These are phyloP conservation scores for Aldrovandia affinis DNA, from an alignment of 2,797 vertebrate genomes.

Conservation along the genomic window DNA sequence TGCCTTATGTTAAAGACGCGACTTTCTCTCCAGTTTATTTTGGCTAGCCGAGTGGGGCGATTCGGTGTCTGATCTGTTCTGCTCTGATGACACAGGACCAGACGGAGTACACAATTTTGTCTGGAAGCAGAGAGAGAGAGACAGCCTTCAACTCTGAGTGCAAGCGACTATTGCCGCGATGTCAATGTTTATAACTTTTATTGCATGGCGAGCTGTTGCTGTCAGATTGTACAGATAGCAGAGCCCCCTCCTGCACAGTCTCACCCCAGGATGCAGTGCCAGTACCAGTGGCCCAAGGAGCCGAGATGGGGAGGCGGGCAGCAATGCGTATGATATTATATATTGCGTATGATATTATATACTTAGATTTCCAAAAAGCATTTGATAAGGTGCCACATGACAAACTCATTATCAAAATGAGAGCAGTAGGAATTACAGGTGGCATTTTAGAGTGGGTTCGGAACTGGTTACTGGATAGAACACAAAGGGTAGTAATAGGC, in stretches of 20 bases:
- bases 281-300: neutral
- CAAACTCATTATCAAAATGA: no score
- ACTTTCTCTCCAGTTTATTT: neutral
- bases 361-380: no score
- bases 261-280: neutral
- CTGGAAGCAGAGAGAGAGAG: no score
- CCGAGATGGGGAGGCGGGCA: neutral
- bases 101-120: no score
- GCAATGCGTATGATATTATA: no score
- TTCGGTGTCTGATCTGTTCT: neutral
- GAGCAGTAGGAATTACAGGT: no score
- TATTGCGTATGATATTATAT: no score
- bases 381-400: no score
- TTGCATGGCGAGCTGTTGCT: neutral
- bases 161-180: neutral
- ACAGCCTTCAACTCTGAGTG: neutral
- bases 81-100: neutral
- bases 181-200: neutral
- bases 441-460: no score
- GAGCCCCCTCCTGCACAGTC: neutral
- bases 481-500: no score
- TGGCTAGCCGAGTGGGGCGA: neutral
- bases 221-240: neutral
- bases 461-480: no score
- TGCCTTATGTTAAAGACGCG: neutral